Evolutionary conservation across 2,797 vertebrate genomes (phyloP).

Genomic region (Lycodopsis pacificus): DNA sequence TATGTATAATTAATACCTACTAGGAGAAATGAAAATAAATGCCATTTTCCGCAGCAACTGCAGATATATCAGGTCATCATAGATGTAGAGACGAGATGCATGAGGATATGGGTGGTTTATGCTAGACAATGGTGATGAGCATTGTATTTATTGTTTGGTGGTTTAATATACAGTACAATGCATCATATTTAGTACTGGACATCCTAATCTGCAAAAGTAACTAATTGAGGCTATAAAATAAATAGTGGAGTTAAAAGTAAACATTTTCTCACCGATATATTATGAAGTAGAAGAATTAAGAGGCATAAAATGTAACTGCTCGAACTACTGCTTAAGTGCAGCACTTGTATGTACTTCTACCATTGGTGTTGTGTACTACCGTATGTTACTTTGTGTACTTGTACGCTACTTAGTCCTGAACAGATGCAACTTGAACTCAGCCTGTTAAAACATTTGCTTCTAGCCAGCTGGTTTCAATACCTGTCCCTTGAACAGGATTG

Average conservation of each 20-base stretch:
- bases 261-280: not conserved
- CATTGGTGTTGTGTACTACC: not conserved
- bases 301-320: not conserved
- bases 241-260: not conserved
- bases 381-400: not conserved
- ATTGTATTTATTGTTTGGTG: not conserved
- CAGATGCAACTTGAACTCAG: not conserved
- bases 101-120: not conserved
- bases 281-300: not conserved
- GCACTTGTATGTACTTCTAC: not conserved
- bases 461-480: conserved; percentile 21
- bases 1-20: not conserved
- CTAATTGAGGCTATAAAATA: not conserved
- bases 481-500: conserved; percentile 28
- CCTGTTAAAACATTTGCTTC: conserved; percentile 38
- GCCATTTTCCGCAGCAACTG: not conserved
- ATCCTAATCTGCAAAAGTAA: not conserved
- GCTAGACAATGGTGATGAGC: not conserved
- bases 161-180: not conserved
- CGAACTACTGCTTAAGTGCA: not conserved
- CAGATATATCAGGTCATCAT: not conserved
- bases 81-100: not conserved
- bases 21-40: not conserved
- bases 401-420: not conserved
- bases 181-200: not conserved